These are phyloP conservation scores for Halichoeres trimaculatus DNA, from an alignment of 2,113 vertebrate genomes.

Conservation along the genomic window DNA sequence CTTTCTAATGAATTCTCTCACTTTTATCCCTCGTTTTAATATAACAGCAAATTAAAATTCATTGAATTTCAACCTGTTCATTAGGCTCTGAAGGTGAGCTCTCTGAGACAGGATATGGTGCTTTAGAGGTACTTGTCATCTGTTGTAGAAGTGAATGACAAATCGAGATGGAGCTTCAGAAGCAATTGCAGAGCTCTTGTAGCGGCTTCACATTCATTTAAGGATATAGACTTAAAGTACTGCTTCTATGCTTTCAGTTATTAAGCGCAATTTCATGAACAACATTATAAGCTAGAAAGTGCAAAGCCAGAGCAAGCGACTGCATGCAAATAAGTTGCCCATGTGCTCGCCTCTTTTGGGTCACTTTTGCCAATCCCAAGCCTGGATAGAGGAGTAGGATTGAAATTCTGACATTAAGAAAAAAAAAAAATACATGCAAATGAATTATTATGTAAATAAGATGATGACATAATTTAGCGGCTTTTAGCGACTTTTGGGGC, in stretches of 20 bases:
- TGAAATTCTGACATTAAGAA: too few relatives aligned
- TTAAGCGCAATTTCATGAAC: neutral
- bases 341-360: too few relatives aligned
- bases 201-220: constrained; percentile 17
- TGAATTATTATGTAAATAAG: too few relatives aligned
- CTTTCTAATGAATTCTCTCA: constrained; percentile 66
- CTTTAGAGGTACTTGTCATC: constrained; percentile 65
- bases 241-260: neutral
- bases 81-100: constrained; percentile 77
- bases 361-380: too few relatives aligned
- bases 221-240: neutral
- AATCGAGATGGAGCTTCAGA: constrained; percentile 46
- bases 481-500: too few relatives aligned
- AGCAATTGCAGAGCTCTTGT: constrained; percentile 18
- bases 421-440: too few relatives aligned
- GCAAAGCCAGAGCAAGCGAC: too few relatives aligned
- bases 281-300: neutral
- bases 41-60: constrained; percentile 81
- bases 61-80: constrained; percentile 80
- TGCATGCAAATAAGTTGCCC: neutral
- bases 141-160: constrained; percentile 57
- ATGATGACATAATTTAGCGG: too few relatives aligned
- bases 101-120: constrained; percentile 59
- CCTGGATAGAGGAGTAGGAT: too few relatives aligned
- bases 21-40: constrained; percentile 71